phyloP scores from a whole-genome alignment of 2,113 vertebrate genomes.

The Numida meleagris region DNA sequence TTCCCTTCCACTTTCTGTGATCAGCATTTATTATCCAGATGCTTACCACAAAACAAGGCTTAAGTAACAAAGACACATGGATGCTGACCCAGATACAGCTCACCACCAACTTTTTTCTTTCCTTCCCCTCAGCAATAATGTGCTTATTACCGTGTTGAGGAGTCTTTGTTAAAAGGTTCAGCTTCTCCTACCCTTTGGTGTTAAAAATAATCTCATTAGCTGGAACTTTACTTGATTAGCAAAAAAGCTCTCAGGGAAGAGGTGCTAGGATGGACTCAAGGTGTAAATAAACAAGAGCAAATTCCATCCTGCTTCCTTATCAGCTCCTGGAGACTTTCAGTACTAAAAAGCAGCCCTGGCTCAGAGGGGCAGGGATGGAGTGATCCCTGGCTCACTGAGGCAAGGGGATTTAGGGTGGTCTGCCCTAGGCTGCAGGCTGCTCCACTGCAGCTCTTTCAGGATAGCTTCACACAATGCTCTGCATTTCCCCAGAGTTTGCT shows the following conservation, averaged over 20 bases:
- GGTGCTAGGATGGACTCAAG: neutral
- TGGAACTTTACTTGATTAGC: neutral
- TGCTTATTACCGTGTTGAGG: neutral
- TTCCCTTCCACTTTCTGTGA: constrained; percentile 34
- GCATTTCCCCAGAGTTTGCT: neutral
- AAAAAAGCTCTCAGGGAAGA: neutral
- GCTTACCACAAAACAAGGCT: constrained; percentile 44
- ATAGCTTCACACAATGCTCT: neutral
- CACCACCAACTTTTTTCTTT: neutral
- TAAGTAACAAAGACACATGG: constrained; percentile 34
- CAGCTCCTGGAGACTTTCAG: neutral
- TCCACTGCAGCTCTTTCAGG: neutral
- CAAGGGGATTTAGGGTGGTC: neutral
- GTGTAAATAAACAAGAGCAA: neutral
- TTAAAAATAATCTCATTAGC: constrained; percentile 41
- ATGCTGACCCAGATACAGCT: constrained; percentile 52
- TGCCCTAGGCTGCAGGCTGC: neutral
- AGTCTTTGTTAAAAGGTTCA: constrained; percentile 37
- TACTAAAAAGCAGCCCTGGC: neutral
- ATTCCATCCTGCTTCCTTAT: neutral
- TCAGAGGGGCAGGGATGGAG: neutral
- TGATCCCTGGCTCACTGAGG: neutral
- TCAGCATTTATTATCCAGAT: constrained; percentile 21
- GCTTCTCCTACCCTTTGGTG: neutral
- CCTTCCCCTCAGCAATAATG: neutral